Evolutionary conservation across 2,888 invertebrate species (phyloP).

Genomic region (Hypolimnas misippus): DNA sequence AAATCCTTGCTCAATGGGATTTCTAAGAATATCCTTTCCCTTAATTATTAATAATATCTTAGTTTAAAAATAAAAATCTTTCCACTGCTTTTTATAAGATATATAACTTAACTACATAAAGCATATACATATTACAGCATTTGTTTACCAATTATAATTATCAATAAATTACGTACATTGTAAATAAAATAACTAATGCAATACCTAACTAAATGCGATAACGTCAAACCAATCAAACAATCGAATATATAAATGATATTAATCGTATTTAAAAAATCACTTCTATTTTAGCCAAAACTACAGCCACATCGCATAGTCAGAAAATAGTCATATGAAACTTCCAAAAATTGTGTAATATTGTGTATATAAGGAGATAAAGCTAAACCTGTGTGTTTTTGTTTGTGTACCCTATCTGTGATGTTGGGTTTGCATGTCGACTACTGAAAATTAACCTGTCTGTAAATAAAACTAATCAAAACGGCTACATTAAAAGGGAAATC

Average conservation of each 20-base stretch:
- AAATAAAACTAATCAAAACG: conserved; percentile 52
- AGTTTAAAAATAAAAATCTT: too few species aligned
- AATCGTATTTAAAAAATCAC: conserved; percentile 4
- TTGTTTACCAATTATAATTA: conserved; percentile 9
- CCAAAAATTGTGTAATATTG: conserved; percentile 37
- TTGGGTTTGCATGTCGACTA: conserved; percentile 59
- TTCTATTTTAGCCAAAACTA: conserved; percentile 58
- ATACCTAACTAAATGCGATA: conserved; percentile 38
- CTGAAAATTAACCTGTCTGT: conserved; percentile 46
- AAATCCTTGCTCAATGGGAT: too few species aligned
- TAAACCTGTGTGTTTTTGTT: conserved; percentile 44
- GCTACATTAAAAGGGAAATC: conserved; percentile 52
- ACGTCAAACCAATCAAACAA: conserved; percentile 45
- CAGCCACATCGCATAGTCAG: conserved; percentile 57
- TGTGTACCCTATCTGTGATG: conserved; percentile 60
- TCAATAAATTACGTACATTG: conserved; percentile 3
- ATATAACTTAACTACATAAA: background rate
- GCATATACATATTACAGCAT: background rate
- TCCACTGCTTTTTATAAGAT: too few species aligned
- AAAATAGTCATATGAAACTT: conserved; percentile 47
- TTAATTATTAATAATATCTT: too few species aligned
- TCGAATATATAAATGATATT: conserved; percentile 17
- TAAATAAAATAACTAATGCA: conserved; percentile 6
- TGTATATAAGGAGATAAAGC: conserved; percentile 45
- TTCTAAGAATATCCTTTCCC: too few species aligned